A percentile compares a stretch with the other conserved stretches of the same genome.
phyloP scores from a whole-genome alignment of 2,113 vertebrate species.

The Caretta caretta region DNA sequence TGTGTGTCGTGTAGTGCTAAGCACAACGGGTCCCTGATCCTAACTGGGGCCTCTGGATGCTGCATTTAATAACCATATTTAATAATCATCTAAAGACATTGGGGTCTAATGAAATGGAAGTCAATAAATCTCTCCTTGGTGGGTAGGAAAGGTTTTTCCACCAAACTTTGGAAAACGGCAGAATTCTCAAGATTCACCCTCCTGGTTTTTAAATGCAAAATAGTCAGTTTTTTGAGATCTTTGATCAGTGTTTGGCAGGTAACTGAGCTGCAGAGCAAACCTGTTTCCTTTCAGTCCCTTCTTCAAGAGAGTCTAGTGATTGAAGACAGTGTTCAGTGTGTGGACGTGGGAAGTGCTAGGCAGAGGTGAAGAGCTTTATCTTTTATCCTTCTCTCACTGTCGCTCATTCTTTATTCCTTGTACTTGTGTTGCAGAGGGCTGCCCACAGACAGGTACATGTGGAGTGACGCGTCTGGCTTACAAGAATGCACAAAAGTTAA shows the following conservation, averaged over 20 bases:
- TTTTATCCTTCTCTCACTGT: rapidly evolving
- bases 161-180: background rate
- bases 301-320: background rate
- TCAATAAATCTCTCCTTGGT: background rate
- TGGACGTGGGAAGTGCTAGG: background rate
- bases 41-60: background rate
- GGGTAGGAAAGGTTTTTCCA: background rate
- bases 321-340: background rate
- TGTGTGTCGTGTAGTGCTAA: background rate
- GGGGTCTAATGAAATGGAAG: background rate
- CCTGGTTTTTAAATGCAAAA: background rate
- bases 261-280: background rate
- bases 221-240: background rate
- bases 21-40: background rate
- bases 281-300: background rate
- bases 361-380: background rate
- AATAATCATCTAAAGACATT: background rate
- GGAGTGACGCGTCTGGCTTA: constrained; percentile 94
- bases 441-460: constrained; percentile 97
- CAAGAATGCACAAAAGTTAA: constrained; percentile 92
- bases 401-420: background rate
- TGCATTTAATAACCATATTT: background rate
- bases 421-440: constrained; percentile 85
- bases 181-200: background rate
- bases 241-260: background rate